Conservation (phyloP, 2,113 vertebrate genomes). For the Callipepla squamata region DNA sequence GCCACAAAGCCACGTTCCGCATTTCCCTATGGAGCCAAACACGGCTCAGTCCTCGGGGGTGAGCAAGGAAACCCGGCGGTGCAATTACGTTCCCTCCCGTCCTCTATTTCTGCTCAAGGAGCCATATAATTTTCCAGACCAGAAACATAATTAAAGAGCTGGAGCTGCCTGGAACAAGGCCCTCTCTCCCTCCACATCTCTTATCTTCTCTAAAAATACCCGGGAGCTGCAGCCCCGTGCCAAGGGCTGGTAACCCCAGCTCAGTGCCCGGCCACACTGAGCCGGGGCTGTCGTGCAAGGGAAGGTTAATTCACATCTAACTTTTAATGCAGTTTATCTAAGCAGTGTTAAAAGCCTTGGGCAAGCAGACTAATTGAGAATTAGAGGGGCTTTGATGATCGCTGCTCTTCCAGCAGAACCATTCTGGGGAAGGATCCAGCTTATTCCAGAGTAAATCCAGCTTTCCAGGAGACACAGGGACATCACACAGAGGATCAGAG, state of each 20-base stretch:
- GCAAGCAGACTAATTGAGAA: conserved; percentile 35
- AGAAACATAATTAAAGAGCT: conserved; percentile 35
- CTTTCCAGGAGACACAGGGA: not conserved
- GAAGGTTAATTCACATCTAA: conserved; percentile 37
- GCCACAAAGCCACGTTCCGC: accelerated
- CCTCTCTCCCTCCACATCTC: not conserved
- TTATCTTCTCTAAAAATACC: conserved; percentile 45
- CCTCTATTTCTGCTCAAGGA: not conserved
- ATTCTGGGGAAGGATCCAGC: not conserved
- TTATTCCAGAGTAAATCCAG: not conserved
- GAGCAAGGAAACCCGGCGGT: not conserved
- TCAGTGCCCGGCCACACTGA: not conserved
- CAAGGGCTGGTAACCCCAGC: not conserved
- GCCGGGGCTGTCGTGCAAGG: not conserved
- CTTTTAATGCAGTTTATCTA: not conserved
- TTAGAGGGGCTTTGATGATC: conserved; percentile 22
- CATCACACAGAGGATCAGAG: not conserved
- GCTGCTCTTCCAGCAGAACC: not conserved
- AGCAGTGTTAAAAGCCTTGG: conserved; percentile 32
- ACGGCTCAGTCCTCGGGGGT: not conserved
- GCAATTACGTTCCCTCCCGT: conserved; percentile 40
- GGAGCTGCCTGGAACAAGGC: not conserved
- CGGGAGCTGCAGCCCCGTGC: accelerated
- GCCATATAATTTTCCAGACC: conserved; percentile 20
- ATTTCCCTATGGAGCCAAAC: not conserved